These are phyloP conservation scores for Napeogenes sylphis DNA, from an alignment of 2,888 invertebrate genomes.

Conservation along the genomic window DNA sequence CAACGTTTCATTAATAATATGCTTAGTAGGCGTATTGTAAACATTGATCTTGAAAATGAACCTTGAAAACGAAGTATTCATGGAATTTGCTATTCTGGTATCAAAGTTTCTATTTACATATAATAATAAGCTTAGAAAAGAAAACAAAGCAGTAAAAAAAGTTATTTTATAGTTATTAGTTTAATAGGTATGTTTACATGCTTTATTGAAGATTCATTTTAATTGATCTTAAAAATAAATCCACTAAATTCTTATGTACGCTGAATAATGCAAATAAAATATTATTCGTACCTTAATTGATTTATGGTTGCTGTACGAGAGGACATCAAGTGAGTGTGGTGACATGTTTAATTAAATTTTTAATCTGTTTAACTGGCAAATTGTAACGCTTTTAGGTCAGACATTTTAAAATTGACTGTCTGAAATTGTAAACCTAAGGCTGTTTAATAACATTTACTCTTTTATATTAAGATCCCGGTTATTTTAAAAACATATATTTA, in stretches of 20 bases:
- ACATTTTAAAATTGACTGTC: background rate
- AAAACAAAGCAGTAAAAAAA: too few species aligned
- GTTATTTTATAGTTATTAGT: too few species aligned
- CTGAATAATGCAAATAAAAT: background rate
- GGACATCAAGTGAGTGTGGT: conserved; percentile 11
- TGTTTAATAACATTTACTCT: too few species aligned
- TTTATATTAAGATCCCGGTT: too few species aligned
- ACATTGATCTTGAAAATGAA: background rate
- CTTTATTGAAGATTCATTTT: background rate
- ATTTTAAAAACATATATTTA: too few species aligned
- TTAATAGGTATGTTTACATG: too few species aligned
- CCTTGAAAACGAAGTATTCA: conserved; percentile 2
- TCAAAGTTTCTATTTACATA: background rate
- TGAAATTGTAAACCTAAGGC: background rate
- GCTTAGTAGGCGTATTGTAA: background rate
- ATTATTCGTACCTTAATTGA: conserved; percentile 24
- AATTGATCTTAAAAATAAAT: background rate
- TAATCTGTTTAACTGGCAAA: conserved; percentile 1
- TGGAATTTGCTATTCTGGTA: background rate
- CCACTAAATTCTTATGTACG: background rate
- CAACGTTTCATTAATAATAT: too few species aligned
- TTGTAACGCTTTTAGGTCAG: background rate
- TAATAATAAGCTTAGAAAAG: background rate
- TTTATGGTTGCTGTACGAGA: conserved; percentile 26
- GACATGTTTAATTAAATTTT: background rate